phyloP scores from a whole-genome alignment of 2,113 vertebrate species.

The Platysternon megacephalum region DNA sequence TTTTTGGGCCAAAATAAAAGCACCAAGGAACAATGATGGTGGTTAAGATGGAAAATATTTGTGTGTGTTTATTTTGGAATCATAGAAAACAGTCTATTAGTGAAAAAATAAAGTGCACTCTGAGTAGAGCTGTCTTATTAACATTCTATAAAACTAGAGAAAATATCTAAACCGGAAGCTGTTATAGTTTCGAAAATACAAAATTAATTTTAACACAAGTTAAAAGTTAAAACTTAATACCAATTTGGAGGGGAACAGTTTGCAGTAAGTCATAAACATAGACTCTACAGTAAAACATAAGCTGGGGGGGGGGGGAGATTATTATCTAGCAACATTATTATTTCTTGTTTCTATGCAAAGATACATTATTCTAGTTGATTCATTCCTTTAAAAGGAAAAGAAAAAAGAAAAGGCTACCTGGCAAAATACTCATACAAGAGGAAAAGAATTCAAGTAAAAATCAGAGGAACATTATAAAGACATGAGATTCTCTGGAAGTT shows the following conservation, averaged over 20 bases:
- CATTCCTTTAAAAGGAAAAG: background rate
- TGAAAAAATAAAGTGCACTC: background rate
- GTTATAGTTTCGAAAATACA: background rate
- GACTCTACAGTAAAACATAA: background rate
- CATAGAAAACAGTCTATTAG: background rate
- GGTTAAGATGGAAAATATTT: background rate
- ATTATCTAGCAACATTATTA: background rate
- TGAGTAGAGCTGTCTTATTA: background rate
- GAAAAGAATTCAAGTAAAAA: background rate
- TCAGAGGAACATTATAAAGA: background rate
- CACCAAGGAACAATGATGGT: background rate
- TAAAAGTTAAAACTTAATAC: slow-evolving; percentile 18
- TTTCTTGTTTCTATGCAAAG: background rate
- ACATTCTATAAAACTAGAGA: slow-evolving; percentile 25
- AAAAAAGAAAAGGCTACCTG: background rate
- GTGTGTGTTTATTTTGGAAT: slow-evolving; percentile 12
- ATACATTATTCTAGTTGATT: background rate
- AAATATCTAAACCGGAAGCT: background rate
- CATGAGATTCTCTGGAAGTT: background rate
- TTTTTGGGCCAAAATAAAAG: background rate
- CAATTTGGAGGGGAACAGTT: slow-evolving; percentile 1
- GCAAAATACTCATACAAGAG: background rate
- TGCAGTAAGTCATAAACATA: background rate
- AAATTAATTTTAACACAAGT: background rate
- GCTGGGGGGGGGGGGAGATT: too few species aligned